Evolutionary conservation across 2,113 vertebrate genomes (phyloP).

Genomic region (pig (Sus scrofa)): DNA sequence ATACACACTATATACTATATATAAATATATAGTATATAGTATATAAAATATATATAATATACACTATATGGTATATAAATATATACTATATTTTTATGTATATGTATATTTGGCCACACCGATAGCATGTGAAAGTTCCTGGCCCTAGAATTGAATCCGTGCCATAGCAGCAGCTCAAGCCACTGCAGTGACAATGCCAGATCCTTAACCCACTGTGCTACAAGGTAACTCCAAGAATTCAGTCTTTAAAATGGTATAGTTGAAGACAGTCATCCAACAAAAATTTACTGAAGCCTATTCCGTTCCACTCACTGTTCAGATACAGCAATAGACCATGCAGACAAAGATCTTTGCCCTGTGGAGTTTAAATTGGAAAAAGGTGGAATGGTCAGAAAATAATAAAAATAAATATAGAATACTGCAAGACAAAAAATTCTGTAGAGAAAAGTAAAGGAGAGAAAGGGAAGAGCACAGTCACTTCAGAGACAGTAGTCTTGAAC

Average conservation of each 20-base stretch:
- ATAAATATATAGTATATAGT: no score
- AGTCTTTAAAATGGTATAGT: not conserved
- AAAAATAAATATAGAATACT: not conserved
- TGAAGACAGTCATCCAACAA: not conserved
- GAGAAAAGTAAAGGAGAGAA: conserved; percentile 19
- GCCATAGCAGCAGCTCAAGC: no score
- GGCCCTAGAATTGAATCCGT: no score
- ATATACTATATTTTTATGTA: not conserved
- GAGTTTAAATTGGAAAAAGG: not conserved
- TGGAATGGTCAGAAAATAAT: not conserved
- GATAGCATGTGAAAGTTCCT: no score
- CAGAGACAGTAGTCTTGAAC: not conserved
- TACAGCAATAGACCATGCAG: not conserved
- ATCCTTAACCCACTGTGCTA: no score
- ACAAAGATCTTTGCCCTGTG: not conserved
- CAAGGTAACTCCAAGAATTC: not conserved
- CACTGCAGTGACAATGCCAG: no score
- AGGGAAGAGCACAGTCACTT: not conserved
- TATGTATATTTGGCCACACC: no score
- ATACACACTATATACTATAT: no score
- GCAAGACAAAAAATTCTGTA: not conserved
- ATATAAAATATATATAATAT: not conserved
- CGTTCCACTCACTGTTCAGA: not conserved
- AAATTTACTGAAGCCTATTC: not conserved
- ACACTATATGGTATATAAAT: no score